Conservation (phyloP, 35 echinoderm and acorn worm species). For the Holothuria glaberrima region DNA sequence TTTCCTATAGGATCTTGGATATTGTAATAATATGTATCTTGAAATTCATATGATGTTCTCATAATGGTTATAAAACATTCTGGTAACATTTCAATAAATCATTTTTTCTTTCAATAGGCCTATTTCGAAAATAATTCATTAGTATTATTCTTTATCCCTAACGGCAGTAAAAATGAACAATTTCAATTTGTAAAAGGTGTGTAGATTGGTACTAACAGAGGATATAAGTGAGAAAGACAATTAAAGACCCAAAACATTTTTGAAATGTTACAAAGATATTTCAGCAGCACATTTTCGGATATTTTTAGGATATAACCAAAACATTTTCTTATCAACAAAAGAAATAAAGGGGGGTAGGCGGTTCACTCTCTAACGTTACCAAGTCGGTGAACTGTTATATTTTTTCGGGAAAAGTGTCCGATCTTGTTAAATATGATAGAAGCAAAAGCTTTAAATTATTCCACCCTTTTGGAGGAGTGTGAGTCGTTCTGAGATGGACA, state of each 20-base stretch:
- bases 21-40: not conserved
- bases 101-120: slow-evolving; percentile 4
- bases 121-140: not conserved
- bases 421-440: no score
- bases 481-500: no score
- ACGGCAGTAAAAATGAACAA: not conserved
- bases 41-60: not conserved
- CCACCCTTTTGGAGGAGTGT: no score
- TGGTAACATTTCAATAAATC: no score
- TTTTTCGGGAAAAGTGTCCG: no score
- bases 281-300: not conserved
- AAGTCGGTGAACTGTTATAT: no score
- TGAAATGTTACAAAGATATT: no score
- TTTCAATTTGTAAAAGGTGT: slow-evolving; percentile 2
- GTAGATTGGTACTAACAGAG: not conserved
- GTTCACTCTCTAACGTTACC: no score
- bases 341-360: no score
- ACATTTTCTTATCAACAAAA: slow-evolving; percentile 3
- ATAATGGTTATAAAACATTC: no score
- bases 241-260: not conserved
- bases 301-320: not conserved
- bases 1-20: not conserved
- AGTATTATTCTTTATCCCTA: slow-evolving; percentile 3
- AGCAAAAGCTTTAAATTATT: no score
- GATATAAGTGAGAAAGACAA: not conserved